phyloP scores from a whole-genome alignment of 2,113 vertebrate species.

The Aviceda subcristata region DNA sequence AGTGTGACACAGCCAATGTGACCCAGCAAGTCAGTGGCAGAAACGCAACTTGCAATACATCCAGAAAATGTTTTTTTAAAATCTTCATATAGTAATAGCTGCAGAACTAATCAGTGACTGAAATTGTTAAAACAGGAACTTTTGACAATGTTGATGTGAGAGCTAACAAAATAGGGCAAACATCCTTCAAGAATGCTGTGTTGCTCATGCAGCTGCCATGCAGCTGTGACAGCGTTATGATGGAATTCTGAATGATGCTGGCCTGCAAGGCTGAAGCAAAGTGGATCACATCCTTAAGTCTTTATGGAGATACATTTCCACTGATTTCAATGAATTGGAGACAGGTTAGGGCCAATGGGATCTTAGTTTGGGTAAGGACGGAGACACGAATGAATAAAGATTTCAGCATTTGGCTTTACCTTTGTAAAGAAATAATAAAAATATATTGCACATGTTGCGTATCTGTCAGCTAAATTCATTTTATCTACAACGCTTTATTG shows the following conservation, averaged over 20 bases:
- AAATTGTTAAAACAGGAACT: background rate
- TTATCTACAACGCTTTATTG: constrained; percentile 27
- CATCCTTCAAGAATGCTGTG: fast-evolving
- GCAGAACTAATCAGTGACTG: background rate
- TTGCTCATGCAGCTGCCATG: background rate
- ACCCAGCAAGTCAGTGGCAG: background rate
- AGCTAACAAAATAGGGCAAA: background rate
- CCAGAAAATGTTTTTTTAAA: background rate
- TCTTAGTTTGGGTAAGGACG: background rate
- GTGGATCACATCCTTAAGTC: background rate
- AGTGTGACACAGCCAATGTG: fast-evolving
- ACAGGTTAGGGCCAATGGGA: background rate
- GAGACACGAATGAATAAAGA: constrained; percentile 11
- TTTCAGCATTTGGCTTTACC: constrained; percentile 27
- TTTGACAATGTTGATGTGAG: background rate
- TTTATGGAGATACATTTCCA: background rate
- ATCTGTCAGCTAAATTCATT: constrained; percentile 49
- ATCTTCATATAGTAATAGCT: background rate
- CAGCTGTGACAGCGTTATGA: background rate
- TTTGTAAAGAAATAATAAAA: constrained; percentile 50
- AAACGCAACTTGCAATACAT: background rate
- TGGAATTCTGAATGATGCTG: background rate
- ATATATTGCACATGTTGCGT: constrained; percentile 22
- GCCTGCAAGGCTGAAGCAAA: background rate
- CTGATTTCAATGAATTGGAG: background rate